Base-by-base conservation (phyloP, 1,140 invertebrate genomes). In the Drosophila nikananu region DNA sequence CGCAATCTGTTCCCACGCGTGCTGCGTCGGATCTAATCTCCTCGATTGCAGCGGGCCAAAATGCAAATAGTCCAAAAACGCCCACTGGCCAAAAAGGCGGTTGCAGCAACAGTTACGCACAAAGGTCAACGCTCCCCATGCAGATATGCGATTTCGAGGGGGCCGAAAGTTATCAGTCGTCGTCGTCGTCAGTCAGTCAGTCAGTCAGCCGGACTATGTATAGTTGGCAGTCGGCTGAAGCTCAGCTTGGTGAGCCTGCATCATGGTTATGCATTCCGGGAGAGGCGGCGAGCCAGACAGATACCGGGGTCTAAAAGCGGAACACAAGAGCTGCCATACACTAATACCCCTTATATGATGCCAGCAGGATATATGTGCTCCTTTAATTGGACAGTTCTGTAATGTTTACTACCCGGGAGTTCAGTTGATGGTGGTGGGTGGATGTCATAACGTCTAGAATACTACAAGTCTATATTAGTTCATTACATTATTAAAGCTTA, bases 1-100 rank as follows among this genome's bases (percentile, higher is more conserved):
- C 64, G 80, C 80, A 83, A 83, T 58, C 8, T 8, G 5, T 30
- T 42, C 58, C 25, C 35, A 46, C 27, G 21, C 21, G 12, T n/a
- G 17, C 25, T 12, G 3, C 30, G 0, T 5, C 39, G 27, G 37
- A 63, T 73, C 67, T 37, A 60, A 52, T 60, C 54, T 30, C 27
- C 23, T 35, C n/a, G 15, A 30, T 39, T 59, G 37, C 25, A 51
- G 15, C 35, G 32, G 7, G 15, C 19, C 15, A 37, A 3, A 32
- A 37, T 3, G 5, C 19, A 23, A 55, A 23, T 39, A n/a, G 30
- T 8, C 37, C 35, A 42, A 7, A 49, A 35, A 12, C 42, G 61
- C 32, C 39, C 46, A 65, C 60, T 30, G 35, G 44, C 62, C 62
- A 37, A 35, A 65, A 44, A 27, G 21, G 9, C 23, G 19, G 2